These are phyloP conservation scores for Anodontia alba DNA, from an alignment of 2,888 invertebrate species.

Conservation along the genomic window DNA sequence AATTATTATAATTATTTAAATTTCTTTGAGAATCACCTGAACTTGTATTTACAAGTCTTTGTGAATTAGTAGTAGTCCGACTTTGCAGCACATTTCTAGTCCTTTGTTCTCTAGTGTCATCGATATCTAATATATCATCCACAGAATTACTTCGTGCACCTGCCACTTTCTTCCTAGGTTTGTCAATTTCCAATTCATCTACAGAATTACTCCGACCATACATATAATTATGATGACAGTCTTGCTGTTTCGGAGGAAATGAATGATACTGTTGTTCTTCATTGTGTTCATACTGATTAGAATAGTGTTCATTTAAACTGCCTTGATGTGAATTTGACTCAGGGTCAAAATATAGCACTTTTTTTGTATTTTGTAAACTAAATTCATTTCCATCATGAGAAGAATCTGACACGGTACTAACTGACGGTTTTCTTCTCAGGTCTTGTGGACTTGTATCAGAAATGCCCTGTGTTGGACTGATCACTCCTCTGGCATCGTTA, in stretches of 20 bases:
- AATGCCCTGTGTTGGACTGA: slow-evolving; percentile 58
- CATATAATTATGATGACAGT: slow-evolving; percentile 35
- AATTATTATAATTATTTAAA: slow-evolving; percentile 12
- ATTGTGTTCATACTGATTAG: slow-evolving; percentile 22
- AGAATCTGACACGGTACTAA: slow-evolving; percentile 65
- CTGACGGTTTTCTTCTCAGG: slow-evolving; percentile 25
- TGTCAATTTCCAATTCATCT: slow-evolving; percentile 60
- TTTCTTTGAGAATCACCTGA: neutral
- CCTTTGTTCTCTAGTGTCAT: slow-evolving; percentile 36
- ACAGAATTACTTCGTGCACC: slow-evolving; percentile 47
- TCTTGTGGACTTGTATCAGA: slow-evolving; percentile 65
- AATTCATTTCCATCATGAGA: slow-evolving; percentile 73
- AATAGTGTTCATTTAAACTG: slow-evolving; percentile 56
- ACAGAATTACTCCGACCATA: slow-evolving; percentile 66
- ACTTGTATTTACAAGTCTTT: neutral
- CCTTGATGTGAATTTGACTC: slow-evolving; percentile 55
- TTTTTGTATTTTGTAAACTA: slow-evolving; percentile 74
- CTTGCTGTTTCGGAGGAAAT: slow-evolving; percentile 15
- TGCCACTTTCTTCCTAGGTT: slow-evolving; percentile 21
- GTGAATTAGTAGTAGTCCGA: neutral
- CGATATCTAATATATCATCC: slow-evolving; percentile 51
- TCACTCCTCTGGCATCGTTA: slow-evolving; percentile 55
- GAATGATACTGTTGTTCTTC: slow-evolving; percentile 21
- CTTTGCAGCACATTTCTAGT: slow-evolving; percentile 16
- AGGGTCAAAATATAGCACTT: slow-evolving; percentile 72